Percentiles rank a stretch among this genome's conserved stretches.
Conservation (phyloP, 2,797 vertebrate genomes). For the Myotis daubentonii region DNA sequence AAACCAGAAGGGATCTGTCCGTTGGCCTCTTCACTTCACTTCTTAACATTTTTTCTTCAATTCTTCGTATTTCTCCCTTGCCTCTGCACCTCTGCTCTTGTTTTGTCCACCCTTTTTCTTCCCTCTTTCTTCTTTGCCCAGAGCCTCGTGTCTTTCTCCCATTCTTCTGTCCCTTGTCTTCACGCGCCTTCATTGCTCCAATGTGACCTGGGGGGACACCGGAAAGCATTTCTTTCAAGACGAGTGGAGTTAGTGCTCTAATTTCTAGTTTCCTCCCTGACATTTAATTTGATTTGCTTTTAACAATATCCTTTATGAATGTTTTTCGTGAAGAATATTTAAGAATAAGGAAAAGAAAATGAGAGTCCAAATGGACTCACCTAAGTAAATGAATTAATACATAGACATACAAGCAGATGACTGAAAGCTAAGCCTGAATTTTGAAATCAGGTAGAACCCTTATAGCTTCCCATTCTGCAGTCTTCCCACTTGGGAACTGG, state of each 20-base stretch:
- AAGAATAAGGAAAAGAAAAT: neutral
- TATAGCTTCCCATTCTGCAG: neutral
- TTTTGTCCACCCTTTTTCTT: neutral
- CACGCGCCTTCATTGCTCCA: neutral
- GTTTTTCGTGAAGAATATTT: neutral
- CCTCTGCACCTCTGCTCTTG: neutral
- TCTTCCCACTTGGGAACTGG: neutral
- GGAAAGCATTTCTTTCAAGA: neutral
- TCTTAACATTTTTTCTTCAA: neutral
- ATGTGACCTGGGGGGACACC: neutral
- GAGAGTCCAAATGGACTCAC: neutral
- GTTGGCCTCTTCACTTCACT: neutral
- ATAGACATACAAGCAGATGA: neutral
- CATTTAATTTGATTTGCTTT: slow-evolving; percentile 13
- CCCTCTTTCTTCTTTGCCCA: neutral
- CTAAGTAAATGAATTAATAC: neutral
- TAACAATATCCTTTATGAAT: neutral
- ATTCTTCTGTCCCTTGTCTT: neutral
- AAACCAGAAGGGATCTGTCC: slow-evolving; percentile 6
- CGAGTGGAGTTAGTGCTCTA: neutral
- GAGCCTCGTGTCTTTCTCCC: neutral
- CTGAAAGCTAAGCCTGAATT: neutral
- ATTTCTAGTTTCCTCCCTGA: neutral
- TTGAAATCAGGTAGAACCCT: neutral
- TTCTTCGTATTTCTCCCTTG: neutral